Percentiles rank a stretch among this genome's conserved stretches.
Evolutionary conservation across 2,888 invertebrate species (phyloP).

Genomic region (Rhagium mordax): DNA sequence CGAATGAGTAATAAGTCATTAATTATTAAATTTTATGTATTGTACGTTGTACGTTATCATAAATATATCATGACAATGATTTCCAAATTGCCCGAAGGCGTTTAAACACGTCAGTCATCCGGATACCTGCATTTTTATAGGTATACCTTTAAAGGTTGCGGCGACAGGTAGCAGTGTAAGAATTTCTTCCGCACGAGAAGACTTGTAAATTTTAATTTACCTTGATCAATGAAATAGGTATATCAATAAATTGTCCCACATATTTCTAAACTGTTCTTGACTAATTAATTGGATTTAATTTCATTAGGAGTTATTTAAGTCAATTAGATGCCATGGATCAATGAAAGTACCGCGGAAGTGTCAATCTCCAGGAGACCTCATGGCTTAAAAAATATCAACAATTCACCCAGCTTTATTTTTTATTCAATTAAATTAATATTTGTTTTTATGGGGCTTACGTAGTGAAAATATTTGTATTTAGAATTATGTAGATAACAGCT

Average conservation of each 20-base stretch:
- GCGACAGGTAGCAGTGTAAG: not conserved
- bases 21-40: no score
- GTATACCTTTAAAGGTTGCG: not conserved
- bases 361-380: no score
- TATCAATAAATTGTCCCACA: not conserved
- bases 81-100: not conserved
- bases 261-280: not conserved
- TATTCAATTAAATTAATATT: no score
- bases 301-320: not conserved
- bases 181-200: not conserved
- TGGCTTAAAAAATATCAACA: no score
- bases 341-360: no score
- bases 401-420: no score
- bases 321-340: no score
- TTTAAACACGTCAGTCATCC: not conserved
- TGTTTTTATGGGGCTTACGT: no score
- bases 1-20: no score
- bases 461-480: no score
- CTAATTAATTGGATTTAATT: conserved; percentile 8
- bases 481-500: no score
- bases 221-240: not conserved
- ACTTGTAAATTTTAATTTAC: not conserved
- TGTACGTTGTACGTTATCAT: not conserved
- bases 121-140: not conserved
- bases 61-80: not conserved